These are phyloP conservation scores for Diceros bicornis DNA, from an alignment of 2,797 vertebrate species.

Conservation along the genomic window DNA sequence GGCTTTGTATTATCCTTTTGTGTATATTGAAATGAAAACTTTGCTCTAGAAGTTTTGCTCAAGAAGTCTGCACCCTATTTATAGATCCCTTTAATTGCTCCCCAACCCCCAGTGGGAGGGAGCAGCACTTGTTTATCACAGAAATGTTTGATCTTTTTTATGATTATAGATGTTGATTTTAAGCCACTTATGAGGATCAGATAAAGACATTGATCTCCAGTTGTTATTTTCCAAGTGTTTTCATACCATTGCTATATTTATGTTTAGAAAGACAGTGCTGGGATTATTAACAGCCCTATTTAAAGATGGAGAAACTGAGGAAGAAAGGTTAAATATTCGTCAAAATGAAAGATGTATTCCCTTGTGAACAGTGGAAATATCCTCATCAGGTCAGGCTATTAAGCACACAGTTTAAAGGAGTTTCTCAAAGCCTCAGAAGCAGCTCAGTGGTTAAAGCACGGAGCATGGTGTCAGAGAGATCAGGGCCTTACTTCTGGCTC, in stretches of 20 bases:
- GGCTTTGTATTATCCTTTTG: conserved; percentile 17
- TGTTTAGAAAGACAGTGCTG: conserved; percentile 48
- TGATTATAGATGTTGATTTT: conserved; percentile 27
- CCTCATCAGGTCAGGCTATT: not conserved
- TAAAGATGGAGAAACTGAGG: conserved; percentile 63
- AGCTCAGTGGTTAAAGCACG: not conserved
- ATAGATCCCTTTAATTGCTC: conserved; percentile 43
- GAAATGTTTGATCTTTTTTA: not conserved
- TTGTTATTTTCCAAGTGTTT: conserved; percentile 30
- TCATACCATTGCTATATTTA: not conserved
- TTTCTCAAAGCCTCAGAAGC: not conserved
- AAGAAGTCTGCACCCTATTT: conserved; percentile 62
- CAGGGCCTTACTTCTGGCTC: not conserved
- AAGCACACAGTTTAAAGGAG: not conserved
- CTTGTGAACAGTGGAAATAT: not conserved
- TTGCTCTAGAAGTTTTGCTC: conserved; percentile 34
- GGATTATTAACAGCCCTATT: not conserved
- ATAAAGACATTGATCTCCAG: not conserved
- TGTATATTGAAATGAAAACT: conserved; percentile 64
- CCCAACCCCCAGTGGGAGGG: not conserved
- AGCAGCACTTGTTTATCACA: not conserved
- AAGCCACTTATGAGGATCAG: conserved; percentile 20
- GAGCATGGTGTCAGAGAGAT: not conserved
- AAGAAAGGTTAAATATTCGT: not conserved
- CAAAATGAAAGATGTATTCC: not conserved